A percentile compares a stretch with the other conserved stretches of the same genome.
Evolutionary conservation across 2,797 vertebrate species (phyloP).

Genomic region (Enteromius fasciolatus): DNA sequence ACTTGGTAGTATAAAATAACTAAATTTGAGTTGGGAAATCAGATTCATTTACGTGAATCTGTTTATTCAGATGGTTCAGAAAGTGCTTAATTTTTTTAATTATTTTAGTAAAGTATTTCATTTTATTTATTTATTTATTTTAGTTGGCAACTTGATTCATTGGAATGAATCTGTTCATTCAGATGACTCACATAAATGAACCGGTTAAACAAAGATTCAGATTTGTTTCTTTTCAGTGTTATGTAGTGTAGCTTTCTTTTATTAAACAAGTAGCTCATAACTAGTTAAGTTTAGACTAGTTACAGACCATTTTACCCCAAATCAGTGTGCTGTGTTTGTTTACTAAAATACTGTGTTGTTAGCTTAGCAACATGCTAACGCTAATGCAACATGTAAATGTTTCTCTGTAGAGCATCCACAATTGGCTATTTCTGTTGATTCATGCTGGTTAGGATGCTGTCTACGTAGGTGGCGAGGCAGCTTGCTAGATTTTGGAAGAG

Average conservation of each 20-base stretch:
- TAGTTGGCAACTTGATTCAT: not conserved
- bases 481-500: constrained; percentile 18
- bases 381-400: not conserved
- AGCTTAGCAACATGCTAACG: constrained; percentile 6
- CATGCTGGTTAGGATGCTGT: not conserved
- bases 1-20: not conserved
- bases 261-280: not conserved
- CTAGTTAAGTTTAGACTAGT: not conserved
- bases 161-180: not conserved
- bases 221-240: too few relatives aligned
- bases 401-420: not conserved
- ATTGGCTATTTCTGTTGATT: not conserved
- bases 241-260: not conserved
- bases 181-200: not conserved
- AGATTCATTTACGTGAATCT: not conserved
- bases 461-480: not conserved
- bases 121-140: not conserved
- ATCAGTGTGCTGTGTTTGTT: not conserved
- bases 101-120: not conserved
- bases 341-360: not conserved
- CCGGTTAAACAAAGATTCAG: not conserved
- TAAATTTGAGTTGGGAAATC: not conserved
- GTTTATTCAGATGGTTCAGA: not conserved
- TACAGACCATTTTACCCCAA: not conserved
- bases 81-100: not conserved